Conservation (phyloP, 2,888 invertebrate species). For the Linnaemya vulpina region DNA sequence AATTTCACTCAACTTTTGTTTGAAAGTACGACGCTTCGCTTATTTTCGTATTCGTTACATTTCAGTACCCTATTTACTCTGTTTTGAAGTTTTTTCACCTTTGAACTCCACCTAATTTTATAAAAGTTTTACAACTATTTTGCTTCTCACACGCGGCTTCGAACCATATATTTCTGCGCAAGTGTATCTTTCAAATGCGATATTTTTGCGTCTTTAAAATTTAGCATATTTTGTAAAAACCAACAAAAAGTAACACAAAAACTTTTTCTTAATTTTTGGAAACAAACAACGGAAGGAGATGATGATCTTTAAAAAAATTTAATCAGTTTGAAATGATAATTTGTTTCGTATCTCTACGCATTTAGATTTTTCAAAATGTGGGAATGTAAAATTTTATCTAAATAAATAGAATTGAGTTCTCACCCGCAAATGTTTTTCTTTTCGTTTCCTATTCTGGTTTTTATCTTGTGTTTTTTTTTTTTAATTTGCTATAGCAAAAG, state of each 20-base stretch:
- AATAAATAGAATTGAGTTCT: constrained; percentile 26
- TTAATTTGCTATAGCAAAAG: constrained; percentile 17
- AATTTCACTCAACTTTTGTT: too few species aligned
- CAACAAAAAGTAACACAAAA: constrained; percentile 4
- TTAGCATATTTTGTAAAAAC: background rate
- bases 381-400: constrained; percentile 31
- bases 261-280: constrained; percentile 10
- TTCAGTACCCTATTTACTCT: background rate
- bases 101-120: background rate
- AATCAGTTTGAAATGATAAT: constrained; percentile 40
- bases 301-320: constrained; percentile 34
- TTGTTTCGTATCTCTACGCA: constrained; percentile 13
- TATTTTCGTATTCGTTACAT: too few species aligned
- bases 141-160: background rate
- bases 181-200: too few species aligned
- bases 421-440: constrained; percentile 48
- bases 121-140: background rate
- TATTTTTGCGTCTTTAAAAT: background rate
- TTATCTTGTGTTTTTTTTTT: constrained; percentile 20
- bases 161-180: background rate
- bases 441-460: constrained; percentile 2
- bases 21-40: too few species aligned
- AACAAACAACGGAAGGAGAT: background rate
- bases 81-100: background rate
- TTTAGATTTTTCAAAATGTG: constrained; percentile 47